phyloP scores from a whole-genome alignment of 2,113 vertebrate genomes.

The Sinocyclocheilus anshuiensis region DNA sequence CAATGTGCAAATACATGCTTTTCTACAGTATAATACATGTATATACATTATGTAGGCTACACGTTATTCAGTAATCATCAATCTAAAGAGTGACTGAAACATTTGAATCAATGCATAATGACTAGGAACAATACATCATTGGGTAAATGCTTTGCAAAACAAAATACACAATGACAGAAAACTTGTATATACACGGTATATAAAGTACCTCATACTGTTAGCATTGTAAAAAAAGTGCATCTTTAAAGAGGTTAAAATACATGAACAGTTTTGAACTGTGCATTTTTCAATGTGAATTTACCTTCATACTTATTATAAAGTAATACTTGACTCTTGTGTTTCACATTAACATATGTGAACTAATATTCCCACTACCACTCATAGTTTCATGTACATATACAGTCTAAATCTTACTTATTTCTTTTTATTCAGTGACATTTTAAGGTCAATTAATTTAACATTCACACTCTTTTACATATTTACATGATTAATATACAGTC shows the following conservation, averaged over 20 bases:
- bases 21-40: not conserved
- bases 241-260: not conserved
- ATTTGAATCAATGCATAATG: not conserved
- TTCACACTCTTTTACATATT: not conserved
- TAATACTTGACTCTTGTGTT: not conserved
- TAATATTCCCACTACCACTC: not conserved
- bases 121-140: not conserved
- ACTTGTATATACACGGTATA: conserved; percentile 11
- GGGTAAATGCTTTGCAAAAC: not conserved
- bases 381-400: not conserved
- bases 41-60: not conserved
- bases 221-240: not conserved
- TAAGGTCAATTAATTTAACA: not conserved
- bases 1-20: conserved; percentile 5
- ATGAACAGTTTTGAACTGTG: not conserved
- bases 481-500: not conserved
- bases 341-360: not conserved
- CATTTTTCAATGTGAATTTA: not conserved
- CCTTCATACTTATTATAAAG: not conserved
- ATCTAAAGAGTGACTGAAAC: not conserved
- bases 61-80: not conserved
- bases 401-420: not conserved
- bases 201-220: conserved; percentile 9
- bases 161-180: not conserved
- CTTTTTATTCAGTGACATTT: not conserved